Evolutionary conservation across 2,888 invertebrate genomes (phyloP).

Genomic region (Luperina testacea): DNA sequence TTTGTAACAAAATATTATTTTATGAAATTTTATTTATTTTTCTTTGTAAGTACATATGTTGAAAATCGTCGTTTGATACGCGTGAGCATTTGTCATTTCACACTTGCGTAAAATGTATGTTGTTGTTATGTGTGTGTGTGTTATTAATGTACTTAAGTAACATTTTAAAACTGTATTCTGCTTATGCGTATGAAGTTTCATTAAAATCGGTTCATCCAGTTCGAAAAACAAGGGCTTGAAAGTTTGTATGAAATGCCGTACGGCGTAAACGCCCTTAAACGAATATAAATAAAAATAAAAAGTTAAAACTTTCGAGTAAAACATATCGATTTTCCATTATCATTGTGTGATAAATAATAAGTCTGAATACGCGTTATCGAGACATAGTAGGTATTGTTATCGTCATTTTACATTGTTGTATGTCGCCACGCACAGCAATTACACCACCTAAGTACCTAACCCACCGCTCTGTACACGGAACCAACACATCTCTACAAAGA

Average conservation of each 20-base stretch:
- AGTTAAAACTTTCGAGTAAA: not conserved
- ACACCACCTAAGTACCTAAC: constrained; percentile 36
- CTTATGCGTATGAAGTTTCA: too few relatives aligned
- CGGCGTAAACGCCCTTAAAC: too few relatives aligned
- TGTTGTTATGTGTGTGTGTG: too few relatives aligned
- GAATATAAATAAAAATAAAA: too few relatives aligned
- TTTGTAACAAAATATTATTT: not conserved
- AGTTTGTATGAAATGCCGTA: too few relatives aligned
- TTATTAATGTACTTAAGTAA: too few relatives aligned
- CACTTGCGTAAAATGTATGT: not conserved
- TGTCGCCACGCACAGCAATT: constrained; percentile 50
- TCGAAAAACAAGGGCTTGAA: too few relatives aligned
- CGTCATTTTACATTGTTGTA: constrained; percentile 50
- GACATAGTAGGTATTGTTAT: constrained; percentile 25
- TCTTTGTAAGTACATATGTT: not conserved
- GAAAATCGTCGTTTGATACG: not conserved
- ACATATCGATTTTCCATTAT: constrained; percentile 25
- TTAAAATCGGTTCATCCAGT: too few relatives aligned
- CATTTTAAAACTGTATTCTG: too few relatives aligned
- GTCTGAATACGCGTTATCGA: constrained; percentile 15
- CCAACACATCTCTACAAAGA: constrained; percentile 63
- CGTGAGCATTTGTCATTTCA: too few relatives aligned
- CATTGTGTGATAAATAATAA: constrained; percentile 11
- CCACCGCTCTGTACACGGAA: constrained; percentile 63
- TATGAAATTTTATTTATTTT: not conserved